Percentiles rank a stretch among this genome's conserved stretches.
These are phyloP conservation scores for Drosophila subquinaria DNA, from an alignment of 2,888 invertebrate genomes.

Conservation along the genomic window DNA sequence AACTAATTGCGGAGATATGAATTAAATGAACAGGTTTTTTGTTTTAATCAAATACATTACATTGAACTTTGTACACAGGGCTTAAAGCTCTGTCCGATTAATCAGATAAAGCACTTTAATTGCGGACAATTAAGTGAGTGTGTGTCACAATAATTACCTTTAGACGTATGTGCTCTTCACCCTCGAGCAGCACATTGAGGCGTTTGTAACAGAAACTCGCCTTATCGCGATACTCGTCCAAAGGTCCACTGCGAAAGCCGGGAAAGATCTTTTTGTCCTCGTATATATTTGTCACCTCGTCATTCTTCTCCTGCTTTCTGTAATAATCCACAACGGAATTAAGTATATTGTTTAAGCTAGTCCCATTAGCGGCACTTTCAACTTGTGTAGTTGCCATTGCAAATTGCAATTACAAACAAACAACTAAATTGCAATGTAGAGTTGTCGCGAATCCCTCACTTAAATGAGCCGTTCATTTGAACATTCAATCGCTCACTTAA, in stretches of 20 bases:
- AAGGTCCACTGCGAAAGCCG: conserved; percentile 88
- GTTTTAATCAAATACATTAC: neutral
- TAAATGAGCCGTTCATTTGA: too few species aligned
- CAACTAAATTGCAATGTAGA: conserved; percentile 2
- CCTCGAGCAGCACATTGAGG: conserved; percentile 86
- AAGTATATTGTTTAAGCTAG: conserved; percentile 40
- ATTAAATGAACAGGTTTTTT: neutral
- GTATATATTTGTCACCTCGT: conserved; percentile 58
- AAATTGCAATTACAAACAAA: conserved; percentile 33
- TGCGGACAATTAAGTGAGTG: neutral
- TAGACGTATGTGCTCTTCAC: conserved; percentile 86
- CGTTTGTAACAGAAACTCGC: conserved; percentile 90
- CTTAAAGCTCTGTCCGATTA: neutral
- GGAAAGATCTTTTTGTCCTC: conserved; percentile 86
- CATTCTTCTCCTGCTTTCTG: conserved; percentile 34
- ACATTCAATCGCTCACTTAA: too few species aligned
- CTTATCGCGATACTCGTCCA: conserved; percentile 88
- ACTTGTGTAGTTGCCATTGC: conserved; percentile 45
- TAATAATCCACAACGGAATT: conserved; percentile 54
- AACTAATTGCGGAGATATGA: neutral
- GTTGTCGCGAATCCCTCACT: neutral
- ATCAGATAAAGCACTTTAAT: neutral
- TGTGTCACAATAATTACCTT: conserved; percentile 84
- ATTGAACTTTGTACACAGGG: conserved; percentile 53
- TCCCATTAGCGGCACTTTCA: neutral